Base-by-base conservation (phyloP, 2,113 vertebrate genomes). In the Prietella phreatophila region DNA sequence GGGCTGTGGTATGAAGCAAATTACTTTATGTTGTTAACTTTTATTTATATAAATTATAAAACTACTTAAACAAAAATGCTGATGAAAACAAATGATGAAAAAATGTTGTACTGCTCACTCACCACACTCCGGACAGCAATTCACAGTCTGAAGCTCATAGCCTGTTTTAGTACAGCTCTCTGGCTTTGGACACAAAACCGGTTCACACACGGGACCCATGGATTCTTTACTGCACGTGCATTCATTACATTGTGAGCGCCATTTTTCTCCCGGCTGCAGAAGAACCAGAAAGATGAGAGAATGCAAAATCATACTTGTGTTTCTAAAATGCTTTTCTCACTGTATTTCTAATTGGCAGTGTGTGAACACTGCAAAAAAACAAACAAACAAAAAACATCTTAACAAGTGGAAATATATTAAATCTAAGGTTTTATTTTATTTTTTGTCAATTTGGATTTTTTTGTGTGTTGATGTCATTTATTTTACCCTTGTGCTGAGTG, bases 101-200 rank as follows among this genome's bases (percentile, higher is more conserved):
- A 36, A 65, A n/a, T 15, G 0, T 4, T 78, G 2, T 50, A n/a
- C 15, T 61, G 76, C 20, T 75, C 50, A 86, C 89, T 89, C 13
- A 91, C 90, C 90, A 19, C 90, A 91, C 27, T 69, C 58, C 9
- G 22, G 75, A 87, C 90, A 91, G 86, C 90, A 91, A 36, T 90
- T 47, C 27, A 36, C 27, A 15, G 53, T 86, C 20, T 79, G n/a
- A 27, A 39, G 80, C 82, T 82, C 84, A 76, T 90, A 89, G 13
- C 50, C 30, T 39, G 47, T 4, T 82, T 63, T 47, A 2, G n/a
- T 82, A 87, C 89, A 91, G 1, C 5, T 33, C 36, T 58, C 55
- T 33, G 27, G 11, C 4, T 0, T 9, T 81, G 83, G 73, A 86
- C 90, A 91, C 0, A 5, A 2, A 33, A 88, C 30, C 61, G 83